Conservation (phyloP, 2,888 invertebrate species). For the Willowsia nigromaculata region DNA sequence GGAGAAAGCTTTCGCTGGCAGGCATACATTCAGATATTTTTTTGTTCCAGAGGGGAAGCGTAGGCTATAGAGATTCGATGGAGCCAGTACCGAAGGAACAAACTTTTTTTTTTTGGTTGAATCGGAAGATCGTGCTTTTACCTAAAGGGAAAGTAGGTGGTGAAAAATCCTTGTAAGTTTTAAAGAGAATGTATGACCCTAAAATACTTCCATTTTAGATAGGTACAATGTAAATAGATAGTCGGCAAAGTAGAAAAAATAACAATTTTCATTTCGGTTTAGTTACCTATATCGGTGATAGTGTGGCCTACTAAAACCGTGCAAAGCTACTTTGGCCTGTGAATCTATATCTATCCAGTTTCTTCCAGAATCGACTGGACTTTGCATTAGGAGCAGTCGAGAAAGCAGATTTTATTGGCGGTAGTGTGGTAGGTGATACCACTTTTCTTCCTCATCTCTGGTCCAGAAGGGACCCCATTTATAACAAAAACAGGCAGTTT, state of each 20-base stretch:
- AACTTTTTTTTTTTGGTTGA: constrained; percentile 43
- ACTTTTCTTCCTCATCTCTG: not conserved
- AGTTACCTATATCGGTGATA: not conserved
- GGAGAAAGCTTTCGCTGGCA: constrained; percentile 30
- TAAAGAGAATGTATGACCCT: not conserved
- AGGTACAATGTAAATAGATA: not conserved
- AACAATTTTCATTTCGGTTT: not conserved
- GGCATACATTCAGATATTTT: constrained; percentile 14
- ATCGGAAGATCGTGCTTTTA: not conserved
- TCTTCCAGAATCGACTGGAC: not conserved
- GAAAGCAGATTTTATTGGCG: not conserved
- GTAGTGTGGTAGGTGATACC: not conserved
- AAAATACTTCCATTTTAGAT: not conserved
- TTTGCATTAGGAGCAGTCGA: not conserved
- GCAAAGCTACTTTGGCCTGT: too few species aligned
- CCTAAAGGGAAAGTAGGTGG: not conserved
- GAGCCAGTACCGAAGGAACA: not conserved
- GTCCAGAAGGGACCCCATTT: not conserved
- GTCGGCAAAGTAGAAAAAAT: not conserved
- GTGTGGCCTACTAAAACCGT: not conserved
- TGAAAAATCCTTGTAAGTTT: not conserved
- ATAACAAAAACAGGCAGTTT: not conserved
- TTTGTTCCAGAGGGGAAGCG: not conserved
- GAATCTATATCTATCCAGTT: not conserved
- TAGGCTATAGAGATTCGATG: constrained; percentile 10